These are phyloP conservation scores for Melanocharis versteri DNA, from an alignment of 2,113 vertebrate genomes.

Conservation along the genomic window DNA sequence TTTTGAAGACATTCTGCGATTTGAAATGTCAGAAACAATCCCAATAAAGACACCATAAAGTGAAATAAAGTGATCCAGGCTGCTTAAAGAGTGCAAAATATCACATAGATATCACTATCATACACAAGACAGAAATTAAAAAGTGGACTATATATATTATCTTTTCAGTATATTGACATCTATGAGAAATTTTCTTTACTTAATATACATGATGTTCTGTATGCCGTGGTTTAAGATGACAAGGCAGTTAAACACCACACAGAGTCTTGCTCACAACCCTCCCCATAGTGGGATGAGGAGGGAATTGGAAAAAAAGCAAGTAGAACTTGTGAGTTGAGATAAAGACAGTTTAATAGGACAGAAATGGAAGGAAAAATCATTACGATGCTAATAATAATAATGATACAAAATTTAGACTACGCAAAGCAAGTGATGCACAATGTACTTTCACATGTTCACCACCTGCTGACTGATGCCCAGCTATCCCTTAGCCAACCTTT, in stretches of 20 bases:
- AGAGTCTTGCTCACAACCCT: not conserved
- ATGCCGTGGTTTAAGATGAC: not conserved
- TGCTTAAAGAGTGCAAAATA: not conserved
- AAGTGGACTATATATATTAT: not conserved
- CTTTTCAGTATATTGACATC: not conserved
- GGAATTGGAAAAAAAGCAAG: not conserved
- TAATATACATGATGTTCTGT: not conserved
- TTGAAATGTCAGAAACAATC: not conserved
- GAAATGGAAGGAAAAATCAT: not conserved
- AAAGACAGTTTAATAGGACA: not conserved
- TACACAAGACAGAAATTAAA: not conserved
- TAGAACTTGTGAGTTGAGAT: not conserved
- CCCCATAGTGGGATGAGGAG: accelerated
- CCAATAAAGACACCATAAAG: not conserved
- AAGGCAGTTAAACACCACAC: not conserved
- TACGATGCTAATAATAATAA: not conserved
- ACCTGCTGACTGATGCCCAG: not conserved
- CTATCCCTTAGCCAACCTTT: not conserved
- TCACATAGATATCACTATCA: not conserved
- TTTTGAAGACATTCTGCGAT: not conserved
- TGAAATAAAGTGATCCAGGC: not conserved
- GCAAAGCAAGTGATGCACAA: too few relatives aligned
- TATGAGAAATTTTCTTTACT: not conserved
- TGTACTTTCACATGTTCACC: not conserved
- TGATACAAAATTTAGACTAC: not conserved